Evolutionary conservation across 2,888 invertebrate species (phyloP).

Genomic region (Troilus luridus): DNA sequence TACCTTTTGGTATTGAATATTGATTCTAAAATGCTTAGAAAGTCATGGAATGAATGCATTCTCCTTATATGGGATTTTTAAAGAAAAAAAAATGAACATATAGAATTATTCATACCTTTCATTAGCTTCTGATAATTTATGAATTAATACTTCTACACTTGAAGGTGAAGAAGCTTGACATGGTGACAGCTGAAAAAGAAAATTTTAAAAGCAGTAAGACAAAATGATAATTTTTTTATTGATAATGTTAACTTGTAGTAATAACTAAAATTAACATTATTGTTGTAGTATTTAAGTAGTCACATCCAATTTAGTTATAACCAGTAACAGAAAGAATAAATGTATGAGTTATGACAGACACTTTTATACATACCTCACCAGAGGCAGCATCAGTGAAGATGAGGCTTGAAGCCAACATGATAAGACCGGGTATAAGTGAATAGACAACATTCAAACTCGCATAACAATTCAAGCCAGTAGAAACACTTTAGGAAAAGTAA

Average conservation of each 20-base stretch:
- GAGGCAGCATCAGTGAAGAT: no score
- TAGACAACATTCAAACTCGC: no score
- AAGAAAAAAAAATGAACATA: not conserved
- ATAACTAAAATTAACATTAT: no score
- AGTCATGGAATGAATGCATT: no score
- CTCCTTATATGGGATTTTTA: no score
- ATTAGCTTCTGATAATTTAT: conserved; percentile 69
- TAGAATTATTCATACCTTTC: conserved; percentile 67
- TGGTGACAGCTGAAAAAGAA: conserved; percentile 45
- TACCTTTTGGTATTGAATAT: no score
- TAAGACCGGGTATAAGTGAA: no score
- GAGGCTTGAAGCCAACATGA: no score
- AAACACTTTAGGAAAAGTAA: no score
- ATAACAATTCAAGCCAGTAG: no score
- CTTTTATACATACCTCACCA: no score
- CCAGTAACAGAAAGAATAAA: not conserved
- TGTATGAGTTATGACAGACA: not conserved
- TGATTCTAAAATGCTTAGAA: no score
- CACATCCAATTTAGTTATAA: not conserved
- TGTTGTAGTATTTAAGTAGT: not conserved
- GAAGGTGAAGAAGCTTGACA: conserved; percentile 42
- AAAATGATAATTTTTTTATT: not conserved
- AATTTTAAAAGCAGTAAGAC: not conserved
- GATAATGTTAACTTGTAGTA: not conserved
- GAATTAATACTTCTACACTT: conserved; percentile 68